Evolutionary conservation across 37 sponge, comb jelly and placozoan genomes (phyloP).

Genomic region (Haliclona indistincta): DNA sequence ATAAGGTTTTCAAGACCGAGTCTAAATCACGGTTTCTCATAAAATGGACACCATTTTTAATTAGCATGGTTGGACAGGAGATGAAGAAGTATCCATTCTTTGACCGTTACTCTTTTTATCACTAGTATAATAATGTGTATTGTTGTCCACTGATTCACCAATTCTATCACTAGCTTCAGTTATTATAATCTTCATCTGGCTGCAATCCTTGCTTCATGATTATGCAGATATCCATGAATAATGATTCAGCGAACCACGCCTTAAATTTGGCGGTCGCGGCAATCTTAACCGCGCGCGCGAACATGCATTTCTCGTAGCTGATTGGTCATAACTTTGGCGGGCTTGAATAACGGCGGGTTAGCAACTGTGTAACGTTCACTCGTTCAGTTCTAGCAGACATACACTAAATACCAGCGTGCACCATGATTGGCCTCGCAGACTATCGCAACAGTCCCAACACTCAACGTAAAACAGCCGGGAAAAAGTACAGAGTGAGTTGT

Average conservation of each 20-base stretch:
- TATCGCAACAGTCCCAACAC: background rate
- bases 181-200: background rate
- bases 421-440: background rate
- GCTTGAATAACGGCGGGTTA: background rate
- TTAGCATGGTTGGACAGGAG: slow-evolving; percentile 28
- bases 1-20: slow-evolving; percentile 18
- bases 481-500: slow-evolving; percentile 17
- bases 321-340: background rate
- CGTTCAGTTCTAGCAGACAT: no score
- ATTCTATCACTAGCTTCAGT: background rate
- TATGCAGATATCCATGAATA: background rate
- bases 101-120: slow-evolving; percentile 38
- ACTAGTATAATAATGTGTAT: background rate
- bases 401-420: no score
- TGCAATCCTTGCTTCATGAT: background rate
- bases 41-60: slow-evolving; percentile 45
- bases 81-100: slow-evolving; percentile 33
- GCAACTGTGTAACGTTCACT: no score
- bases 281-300: no score
- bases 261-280: no score
- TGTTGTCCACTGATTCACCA: background rate
- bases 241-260: no score
- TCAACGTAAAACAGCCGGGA: background rate
- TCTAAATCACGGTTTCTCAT: slow-evolving; percentile 38
- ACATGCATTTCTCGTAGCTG: no score